These are phyloP conservation scores for Columba guinea DNA, from an alignment of 2,797 vertebrate genomes.

Conservation along the genomic window DNA sequence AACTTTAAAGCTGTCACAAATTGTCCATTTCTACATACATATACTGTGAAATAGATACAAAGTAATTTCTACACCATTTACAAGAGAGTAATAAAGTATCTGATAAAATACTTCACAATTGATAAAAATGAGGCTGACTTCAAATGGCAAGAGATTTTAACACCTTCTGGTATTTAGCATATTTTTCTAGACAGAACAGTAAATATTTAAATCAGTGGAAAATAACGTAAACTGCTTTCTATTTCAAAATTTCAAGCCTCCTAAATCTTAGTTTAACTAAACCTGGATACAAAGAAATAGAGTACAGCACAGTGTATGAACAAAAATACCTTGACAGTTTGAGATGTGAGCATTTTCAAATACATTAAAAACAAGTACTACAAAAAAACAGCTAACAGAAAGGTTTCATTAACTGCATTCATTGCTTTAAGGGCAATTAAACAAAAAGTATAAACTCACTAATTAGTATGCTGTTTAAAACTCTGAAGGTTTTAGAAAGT, in stretches of 20 bases:
- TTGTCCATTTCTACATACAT: neutral
- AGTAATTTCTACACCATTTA: neutral
- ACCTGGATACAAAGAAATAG: neutral
- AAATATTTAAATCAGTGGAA: neutral
- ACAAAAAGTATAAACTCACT: neutral
- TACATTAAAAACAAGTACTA: neutral
- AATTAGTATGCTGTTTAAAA: neutral
- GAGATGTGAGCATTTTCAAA: neutral
- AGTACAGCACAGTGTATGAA: neutral
- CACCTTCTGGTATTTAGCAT: neutral
- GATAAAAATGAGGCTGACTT: neutral
- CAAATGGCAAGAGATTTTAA: neutral
- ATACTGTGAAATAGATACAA: neutral
- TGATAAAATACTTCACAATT: neutral
- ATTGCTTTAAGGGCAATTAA: neutral
- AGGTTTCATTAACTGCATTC: neutral
- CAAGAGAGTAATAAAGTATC: neutral
- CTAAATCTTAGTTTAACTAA: neutral
- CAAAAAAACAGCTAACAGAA: neutral
- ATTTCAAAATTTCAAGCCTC: neutral
- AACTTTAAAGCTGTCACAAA: neutral
- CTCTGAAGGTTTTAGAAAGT: neutral
- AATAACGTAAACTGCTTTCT: neutral
- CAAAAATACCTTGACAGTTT: neutral
- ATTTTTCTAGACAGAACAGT: neutral